These are phyloP conservation scores for Xenentodon cancila DNA, from an alignment of 2,797 vertebrate species.

Conservation along the genomic window DNA sequence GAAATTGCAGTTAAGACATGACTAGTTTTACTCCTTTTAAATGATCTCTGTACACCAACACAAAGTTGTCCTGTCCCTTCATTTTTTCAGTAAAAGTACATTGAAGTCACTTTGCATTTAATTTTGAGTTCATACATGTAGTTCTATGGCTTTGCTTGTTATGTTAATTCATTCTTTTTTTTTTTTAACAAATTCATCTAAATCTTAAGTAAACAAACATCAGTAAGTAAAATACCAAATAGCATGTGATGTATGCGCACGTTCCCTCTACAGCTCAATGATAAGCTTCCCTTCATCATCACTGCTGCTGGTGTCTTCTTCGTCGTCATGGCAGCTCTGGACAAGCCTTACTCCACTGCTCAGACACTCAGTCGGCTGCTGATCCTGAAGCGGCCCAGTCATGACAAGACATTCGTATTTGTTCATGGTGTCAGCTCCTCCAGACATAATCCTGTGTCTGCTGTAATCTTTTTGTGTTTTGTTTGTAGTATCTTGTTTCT, in stretches of 20 bases:
- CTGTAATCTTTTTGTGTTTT: neutral
- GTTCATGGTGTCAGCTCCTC: constrained; percentile 24
- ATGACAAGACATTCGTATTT: constrained; percentile 50
- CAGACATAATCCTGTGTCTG: constrained; percentile 10
- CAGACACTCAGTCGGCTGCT: constrained; percentile 37
- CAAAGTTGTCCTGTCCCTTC: too few relatives aligned
- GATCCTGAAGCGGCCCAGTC: constrained; percentile 29
- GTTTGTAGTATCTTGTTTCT: constrained; percentile 10
- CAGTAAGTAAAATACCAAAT: neutral
- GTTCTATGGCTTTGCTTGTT: too few relatives aligned
- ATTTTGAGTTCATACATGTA: too few relatives aligned
- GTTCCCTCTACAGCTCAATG: constrained; percentile 74
- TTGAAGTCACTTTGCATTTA: too few relatives aligned
- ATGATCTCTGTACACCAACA: too few relatives aligned
- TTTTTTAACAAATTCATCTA: too few relatives aligned
- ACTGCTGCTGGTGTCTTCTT: constrained; percentile 79
- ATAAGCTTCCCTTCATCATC: constrained; percentile 85
- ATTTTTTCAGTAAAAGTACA: too few relatives aligned
- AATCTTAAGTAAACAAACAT: too few relatives aligned
- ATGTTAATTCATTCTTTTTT: too few relatives aligned
- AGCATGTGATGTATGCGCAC: neutral
- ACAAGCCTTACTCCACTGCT: constrained; percentile 39
- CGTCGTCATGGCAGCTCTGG: constrained; percentile 59
- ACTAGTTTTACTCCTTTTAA: too few relatives aligned
- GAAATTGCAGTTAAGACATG: too few relatives aligned